phyloP scores from a whole-genome alignment of 2,888 invertebrate species.

The Drosophila niveifrons region DNA sequence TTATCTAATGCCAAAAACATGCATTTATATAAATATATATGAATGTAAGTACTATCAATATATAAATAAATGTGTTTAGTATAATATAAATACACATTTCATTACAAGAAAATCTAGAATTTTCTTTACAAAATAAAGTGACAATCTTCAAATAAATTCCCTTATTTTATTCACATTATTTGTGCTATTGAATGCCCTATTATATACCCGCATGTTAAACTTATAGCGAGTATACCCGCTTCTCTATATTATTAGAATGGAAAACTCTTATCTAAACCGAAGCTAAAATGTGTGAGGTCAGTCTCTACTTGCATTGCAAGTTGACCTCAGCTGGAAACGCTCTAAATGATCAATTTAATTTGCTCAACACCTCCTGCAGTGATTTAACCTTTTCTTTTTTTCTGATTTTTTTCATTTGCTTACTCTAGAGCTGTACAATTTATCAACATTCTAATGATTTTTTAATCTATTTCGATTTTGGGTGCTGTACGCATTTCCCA shows the following conservation, averaged over 20 bases:
- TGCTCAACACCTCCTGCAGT: constrained; percentile 63
- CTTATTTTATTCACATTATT: not conserved
- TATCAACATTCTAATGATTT: constrained; percentile 73
- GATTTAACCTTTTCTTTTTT: constrained; percentile 43
- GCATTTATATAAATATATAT: too few relatives aligned
- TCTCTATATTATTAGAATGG: not conserved
- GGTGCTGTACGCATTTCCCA: constrained; percentile 52
- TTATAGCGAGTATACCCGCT: not conserved
- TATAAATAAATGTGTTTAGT: too few relatives aligned
- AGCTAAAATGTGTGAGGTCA: constrained; percentile 27
- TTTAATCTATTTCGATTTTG: constrained; percentile 66
- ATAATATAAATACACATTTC: too few relatives aligned
- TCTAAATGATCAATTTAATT: constrained; percentile 64
- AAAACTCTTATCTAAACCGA: constrained; percentile 2
- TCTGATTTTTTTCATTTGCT: not conserved
- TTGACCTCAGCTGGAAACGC: constrained; percentile 14
- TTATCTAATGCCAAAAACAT: too few relatives aligned
- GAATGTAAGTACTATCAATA: too few relatives aligned
- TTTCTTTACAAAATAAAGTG: not conserved
- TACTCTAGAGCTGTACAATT: constrained; percentile 51
- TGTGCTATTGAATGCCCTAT: not conserved
- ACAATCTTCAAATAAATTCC: not conserved
- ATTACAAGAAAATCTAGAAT: too few relatives aligned
- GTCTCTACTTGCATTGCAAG: constrained; percentile 5
- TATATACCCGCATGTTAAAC: not conserved